Evolutionary conservation across 2,797 vertebrate species (phyloP), one percentile per base, ranked within the genome.

Genomic region (Ammospiza maritima): DNA sequence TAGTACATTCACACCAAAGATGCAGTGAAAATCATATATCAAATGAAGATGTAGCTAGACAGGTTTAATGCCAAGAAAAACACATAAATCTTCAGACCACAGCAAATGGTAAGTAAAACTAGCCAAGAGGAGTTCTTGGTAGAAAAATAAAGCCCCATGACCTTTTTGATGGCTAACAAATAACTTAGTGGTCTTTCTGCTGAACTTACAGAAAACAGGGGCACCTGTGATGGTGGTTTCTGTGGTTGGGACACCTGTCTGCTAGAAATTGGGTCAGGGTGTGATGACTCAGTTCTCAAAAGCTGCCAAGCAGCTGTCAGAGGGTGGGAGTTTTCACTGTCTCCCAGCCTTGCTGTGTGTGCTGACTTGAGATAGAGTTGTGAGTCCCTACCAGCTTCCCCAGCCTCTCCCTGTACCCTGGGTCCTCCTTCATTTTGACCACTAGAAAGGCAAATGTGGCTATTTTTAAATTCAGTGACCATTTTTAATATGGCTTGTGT

Each of bases 171-270:
- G 72, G 85, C 44, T 85, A 74, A 65, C 58, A 51, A 61, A 71
- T 44, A 27, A 65, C 86, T 87, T 29, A 85, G 54, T 29, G 48
- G 48, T 72, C 23, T 42, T 4, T 77, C 78, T 29, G 50, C 54
- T 58, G 78, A 94, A 70, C 20, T 26, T 32, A 50, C 60, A 18
- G 18, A 65, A 20, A 67, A 19, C 50, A 58, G 69, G 23, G 36
- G 48, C 93, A 96, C 85, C 87, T 89, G 85, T 75, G 78, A 30
- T 78, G 73, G 90, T 30, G 85, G 87, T 42, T 96, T 93, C 66
- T 93, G 96, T 92, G 96, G 93, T 10, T 1, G 0, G n/a, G 54
- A 82, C 94, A 96, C 93, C 95, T 96, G 94, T 66, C 62, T 94
- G 69, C 61, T 66, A 36, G 90, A 95, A 97, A 95, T 11, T 78